Base-by-base conservation (phyloP, 2,888 invertebrate genomes). In the Cheilosia scutellata region DNA sequence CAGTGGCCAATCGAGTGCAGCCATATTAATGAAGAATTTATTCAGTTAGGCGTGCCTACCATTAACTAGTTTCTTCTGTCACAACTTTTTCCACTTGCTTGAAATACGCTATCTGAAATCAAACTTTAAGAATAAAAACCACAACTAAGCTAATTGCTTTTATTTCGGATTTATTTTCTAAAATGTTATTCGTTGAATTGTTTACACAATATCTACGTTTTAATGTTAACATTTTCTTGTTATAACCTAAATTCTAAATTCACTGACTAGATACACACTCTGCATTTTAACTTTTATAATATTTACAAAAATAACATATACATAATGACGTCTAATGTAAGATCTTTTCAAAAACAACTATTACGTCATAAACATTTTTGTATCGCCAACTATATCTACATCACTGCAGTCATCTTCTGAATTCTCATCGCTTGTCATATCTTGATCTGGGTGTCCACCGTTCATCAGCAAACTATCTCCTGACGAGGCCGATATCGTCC, bases 331-430 rank as follows among this genome's bases (percentile, higher is more conserved):
- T 25, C 7, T 20, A n/a, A 5, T 1, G 37, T 37, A 0, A 0
- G 25, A 20, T 5, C 1, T 25, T 20, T 49, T 47, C 27, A 68
- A 49, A 40, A 55, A 11, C 37, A 37, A 87, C 75, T 87, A 90
- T 89, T 92, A 92, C 89, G 92, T 91, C 74, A 92, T 90, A 84
- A 90, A 92, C 42, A 91, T 88, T 82, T 92, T 92, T 4, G 90
- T 79, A 79, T 92, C 93, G 27, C 92, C 93, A 27, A 92, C 89
- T 86, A 93, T 93, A 84, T 93, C 93, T 60, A 93, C 92, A 88
- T 93, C 92, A 70, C 92, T 92, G 70, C 91, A 91, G 57, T 92
- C 92, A 11, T 91, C 92, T 49, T 91, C 91, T 3, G 92, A 91
- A 78, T 92, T 91, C 76, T 91, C 92, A 76, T 92, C 92, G 40